These are phyloP conservation scores for Orthonevra nobilis DNA, from an alignment of 2,888 invertebrate species.

Conservation along the genomic window DNA sequence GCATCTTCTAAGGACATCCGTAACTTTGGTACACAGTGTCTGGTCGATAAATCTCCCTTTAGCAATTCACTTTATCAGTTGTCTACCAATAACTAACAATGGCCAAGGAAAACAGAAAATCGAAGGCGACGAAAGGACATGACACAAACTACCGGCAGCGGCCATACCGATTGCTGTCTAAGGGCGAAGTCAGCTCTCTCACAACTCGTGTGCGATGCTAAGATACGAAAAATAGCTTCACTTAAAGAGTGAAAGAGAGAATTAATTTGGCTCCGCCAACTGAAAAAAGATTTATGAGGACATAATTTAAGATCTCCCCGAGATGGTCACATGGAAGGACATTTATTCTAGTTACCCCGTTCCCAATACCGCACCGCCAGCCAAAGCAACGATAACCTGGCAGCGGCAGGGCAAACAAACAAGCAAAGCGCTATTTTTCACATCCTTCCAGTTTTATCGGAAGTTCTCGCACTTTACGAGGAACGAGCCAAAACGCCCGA, in stretches of 20 bases:
- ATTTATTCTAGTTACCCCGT: conserved; percentile 45
- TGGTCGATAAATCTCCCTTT: conserved; percentile 64
- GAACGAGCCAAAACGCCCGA: conserved; percentile 53
- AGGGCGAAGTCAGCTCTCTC: conserved; percentile 13
- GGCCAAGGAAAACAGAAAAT: conserved; percentile 51
- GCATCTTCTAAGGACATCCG: conserved; percentile 11
- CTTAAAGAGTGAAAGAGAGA: conserved; percentile 65
- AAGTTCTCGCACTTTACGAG: conserved; percentile 62
- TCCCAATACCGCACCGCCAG: not conserved
- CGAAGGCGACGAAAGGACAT: conserved; percentile 67
- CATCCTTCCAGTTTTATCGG: conserved; percentile 58
- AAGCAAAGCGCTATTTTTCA: conserved; percentile 62
- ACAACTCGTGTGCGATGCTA: conserved; percentile 11
- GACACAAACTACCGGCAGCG: conserved; percentile 55
- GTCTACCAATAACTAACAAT: conserved; percentile 69
- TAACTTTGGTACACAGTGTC: conserved; percentile 32
- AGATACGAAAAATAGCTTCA: conserved; percentile 65
- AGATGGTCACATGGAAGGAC: conserved; percentile 66
- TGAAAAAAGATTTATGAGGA: conserved; percentile 71
- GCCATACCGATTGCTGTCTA: conserved; percentile 17
- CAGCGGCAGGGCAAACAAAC: conserved; percentile 58
- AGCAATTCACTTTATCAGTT: conserved; percentile 70
- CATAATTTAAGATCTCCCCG: conserved; percentile 71
- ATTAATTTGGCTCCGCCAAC: conserved; percentile 68
- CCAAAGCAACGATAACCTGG: conserved; percentile 31